These are phyloP conservation scores for Drosophila putrida DNA, from an alignment of 2,888 invertebrate species.

Conservation along the genomic window DNA sequence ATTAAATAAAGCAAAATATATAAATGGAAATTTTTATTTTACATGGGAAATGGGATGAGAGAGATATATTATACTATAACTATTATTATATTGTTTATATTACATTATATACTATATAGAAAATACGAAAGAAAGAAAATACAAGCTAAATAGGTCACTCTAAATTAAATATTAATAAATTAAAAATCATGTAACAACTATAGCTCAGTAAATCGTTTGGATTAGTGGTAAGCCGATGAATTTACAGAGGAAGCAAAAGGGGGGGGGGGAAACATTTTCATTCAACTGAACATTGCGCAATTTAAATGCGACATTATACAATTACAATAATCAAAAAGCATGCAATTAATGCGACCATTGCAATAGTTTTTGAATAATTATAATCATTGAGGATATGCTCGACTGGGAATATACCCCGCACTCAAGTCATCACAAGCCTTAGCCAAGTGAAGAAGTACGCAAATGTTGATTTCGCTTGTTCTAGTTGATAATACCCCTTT, in stretches of 20 bases:
- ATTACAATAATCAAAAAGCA: constrained; percentile 20
- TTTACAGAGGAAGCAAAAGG: not conserved
- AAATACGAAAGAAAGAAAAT: not conserved
- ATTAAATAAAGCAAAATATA: not conserved
- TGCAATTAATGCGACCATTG: constrained; percentile 26
- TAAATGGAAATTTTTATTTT: not conserved
- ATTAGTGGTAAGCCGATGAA: not conserved
- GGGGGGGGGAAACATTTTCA: not conserved
- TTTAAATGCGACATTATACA: constrained; percentile 14
- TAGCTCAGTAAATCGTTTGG: not conserved
- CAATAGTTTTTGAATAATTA: not conserved
- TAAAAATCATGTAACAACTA: not conserved
- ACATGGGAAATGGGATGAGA: not conserved
- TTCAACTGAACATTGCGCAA: constrained; percentile 4
- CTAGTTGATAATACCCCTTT: not conserved
- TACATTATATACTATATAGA: no score
- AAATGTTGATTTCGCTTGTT: not conserved
- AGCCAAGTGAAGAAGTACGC: no score
- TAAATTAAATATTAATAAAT: not conserved
- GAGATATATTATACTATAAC: no score
- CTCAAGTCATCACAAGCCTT: no score
- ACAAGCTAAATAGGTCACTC: no score
- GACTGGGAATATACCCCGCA: not conserved
- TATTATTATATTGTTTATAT: no score
- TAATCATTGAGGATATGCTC: not conserved